phyloP scores from a whole-genome alignment of 2,113 vertebrate genomes.

The Pelecanus crispus region DNA sequence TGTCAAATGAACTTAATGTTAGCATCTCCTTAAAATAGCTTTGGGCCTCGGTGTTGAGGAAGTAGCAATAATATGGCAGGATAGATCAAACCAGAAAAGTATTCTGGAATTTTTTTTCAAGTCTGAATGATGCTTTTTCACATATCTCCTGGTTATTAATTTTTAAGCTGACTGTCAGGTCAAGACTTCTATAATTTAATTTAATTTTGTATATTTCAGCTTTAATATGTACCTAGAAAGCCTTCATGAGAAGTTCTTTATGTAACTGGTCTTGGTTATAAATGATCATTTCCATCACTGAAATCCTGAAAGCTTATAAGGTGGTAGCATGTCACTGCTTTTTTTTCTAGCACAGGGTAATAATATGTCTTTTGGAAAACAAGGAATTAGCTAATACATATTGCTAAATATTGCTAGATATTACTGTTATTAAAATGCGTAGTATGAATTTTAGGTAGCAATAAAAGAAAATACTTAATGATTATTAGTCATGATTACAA shows the following conservation, averaged over 20 bases:
- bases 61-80: background rate
- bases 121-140: background rate
- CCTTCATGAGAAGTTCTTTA: background rate
- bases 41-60: background rate
- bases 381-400: background rate
- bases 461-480: background rate
- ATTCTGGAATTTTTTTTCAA: background rate
- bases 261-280: background rate
- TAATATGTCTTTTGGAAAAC: background rate
- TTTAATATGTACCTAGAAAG: background rate
- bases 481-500: background rate
- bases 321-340: background rate
- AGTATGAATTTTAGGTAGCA: background rate
- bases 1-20: background rate
- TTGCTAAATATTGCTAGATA: background rate
- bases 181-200: background rate
- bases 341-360: background rate
- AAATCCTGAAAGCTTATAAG: background rate
- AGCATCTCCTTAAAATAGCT: background rate
- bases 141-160: background rate
- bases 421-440: background rate
- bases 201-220: background rate
- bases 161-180: background rate
- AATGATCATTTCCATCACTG: background rate
- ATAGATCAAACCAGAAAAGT: background rate